Conservation (phyloP, 2,113 vertebrate genomes). For the Cnemophilus loriae region DNA sequence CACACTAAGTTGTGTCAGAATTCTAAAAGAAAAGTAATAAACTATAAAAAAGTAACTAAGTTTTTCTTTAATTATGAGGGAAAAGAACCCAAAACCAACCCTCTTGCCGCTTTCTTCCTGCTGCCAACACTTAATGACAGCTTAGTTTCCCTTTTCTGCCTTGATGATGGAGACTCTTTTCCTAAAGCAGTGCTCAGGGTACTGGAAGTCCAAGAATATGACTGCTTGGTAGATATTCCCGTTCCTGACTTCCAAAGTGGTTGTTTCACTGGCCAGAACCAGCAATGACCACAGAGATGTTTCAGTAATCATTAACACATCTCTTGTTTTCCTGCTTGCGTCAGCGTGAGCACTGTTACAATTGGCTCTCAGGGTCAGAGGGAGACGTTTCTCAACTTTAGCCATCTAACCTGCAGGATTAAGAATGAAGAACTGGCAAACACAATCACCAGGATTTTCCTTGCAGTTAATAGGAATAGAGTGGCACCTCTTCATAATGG, state of each 20-base stretch:
- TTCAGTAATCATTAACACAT: background rate
- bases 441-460: background rate
- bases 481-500: background rate
- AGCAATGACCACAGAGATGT: background rate
- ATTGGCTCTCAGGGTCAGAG: background rate
- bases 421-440: background rate
- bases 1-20: background rate
- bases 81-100: background rate
- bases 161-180: background rate
- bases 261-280: background rate
- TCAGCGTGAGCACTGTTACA: background rate
- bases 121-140: background rate
- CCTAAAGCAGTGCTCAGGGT: background rate
- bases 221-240: background rate
- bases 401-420: background rate
- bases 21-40: background rate
- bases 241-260: background rate
- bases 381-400: background rate
- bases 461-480: background rate
- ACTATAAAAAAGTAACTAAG: fast-evolving
- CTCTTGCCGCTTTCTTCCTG: background rate
- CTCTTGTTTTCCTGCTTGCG: background rate
- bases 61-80: background rate
- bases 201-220: background rate
- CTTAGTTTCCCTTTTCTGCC: background rate